Evolutionary conservation across 2,888 invertebrate species (phyloP), one percentile per base, ranked within the genome.

Genomic region (Calephelis perditalis): DNA sequence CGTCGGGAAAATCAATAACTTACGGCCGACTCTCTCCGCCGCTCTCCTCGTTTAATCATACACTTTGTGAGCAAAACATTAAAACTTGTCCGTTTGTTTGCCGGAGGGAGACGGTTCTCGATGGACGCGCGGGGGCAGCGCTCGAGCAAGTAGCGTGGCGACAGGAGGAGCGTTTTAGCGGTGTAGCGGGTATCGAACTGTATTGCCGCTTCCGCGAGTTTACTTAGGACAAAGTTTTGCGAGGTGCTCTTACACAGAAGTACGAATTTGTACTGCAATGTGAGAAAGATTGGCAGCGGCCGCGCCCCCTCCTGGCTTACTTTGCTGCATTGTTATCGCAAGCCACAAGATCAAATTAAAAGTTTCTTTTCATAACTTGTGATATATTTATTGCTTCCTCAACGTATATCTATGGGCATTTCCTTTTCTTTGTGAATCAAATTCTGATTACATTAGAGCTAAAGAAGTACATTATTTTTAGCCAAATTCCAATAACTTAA

Each of bases 31-130:
- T 87, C 89, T 88, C 89, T 86, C 85, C 82, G 83, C 82, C 87
- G 87, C 88, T 89, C 89, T 89, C 87, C 85, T 86, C 88, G 88
- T 88, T 89, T 90, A 90, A 90, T 90, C 89, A 90, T 89, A 89
- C 90, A 90, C 89, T 90, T 89, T 87, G 88, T 87, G 89, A 89
- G 88, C 89, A 88, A 89, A 89, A 90, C 89, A 89, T 89, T 90
- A 89, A 89, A 90, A 89, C 88, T 89, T 89, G 88, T 88, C 85
- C 89, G 88, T 89, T 89, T 89, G 89, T 89, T 89, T 87, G 86
- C 84, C 75, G 82, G 85, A 82, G 84, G 84, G 79, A 81, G 84
- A 76, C 78, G 81, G 78, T 74, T 74, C 78, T 68, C 72, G 78
- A 71, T 73, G 74, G 71, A 61, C 68, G 63, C 60, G 68, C 68